A percentile compares a stretch with the other conserved stretches of the same genome.
phyloP scores from a whole-genome alignment of 2,113 vertebrate species.

The Picathartes gymnocephalus region DNA sequence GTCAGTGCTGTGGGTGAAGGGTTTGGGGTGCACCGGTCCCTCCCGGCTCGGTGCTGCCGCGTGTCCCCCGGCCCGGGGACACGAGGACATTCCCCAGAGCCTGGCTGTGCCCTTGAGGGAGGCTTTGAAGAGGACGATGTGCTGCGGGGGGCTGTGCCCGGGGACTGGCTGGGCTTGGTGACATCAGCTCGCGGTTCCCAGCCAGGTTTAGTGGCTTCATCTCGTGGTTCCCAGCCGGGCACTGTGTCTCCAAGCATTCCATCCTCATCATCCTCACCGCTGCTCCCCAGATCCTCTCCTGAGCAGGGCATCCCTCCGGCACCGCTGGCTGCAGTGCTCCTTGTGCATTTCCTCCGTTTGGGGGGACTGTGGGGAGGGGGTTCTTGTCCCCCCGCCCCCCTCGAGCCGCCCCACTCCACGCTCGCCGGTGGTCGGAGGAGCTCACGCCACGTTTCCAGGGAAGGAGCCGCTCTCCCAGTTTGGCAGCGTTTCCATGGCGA shows the following conservation, averaged over 20 bases:
- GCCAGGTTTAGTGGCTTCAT: background rate
- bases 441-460: background rate
- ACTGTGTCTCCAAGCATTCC: background rate
- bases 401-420: accelerated
- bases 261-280: accelerated
- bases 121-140: background rate
- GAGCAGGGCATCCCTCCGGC: accelerated
- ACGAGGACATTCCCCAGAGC: background rate
- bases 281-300: background rate
- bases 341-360: accelerated
- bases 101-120: background rate
- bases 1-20: accelerated
- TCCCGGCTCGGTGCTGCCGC: accelerated
- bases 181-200: background rate
- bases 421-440: background rate
- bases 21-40: background rate
- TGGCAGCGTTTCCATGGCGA: conserved; percentile 62
- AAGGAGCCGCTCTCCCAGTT: conserved; percentile 39
- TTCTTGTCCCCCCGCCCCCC: accelerated
- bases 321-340: accelerated
- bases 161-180: background rate
- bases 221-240: background rate
- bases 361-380: background rate
- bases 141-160: background rate
- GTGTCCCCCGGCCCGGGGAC: accelerated